Conservation (phyloP, 1,140 invertebrate genomes). For the Eriosoma lanigerum region DNA sequence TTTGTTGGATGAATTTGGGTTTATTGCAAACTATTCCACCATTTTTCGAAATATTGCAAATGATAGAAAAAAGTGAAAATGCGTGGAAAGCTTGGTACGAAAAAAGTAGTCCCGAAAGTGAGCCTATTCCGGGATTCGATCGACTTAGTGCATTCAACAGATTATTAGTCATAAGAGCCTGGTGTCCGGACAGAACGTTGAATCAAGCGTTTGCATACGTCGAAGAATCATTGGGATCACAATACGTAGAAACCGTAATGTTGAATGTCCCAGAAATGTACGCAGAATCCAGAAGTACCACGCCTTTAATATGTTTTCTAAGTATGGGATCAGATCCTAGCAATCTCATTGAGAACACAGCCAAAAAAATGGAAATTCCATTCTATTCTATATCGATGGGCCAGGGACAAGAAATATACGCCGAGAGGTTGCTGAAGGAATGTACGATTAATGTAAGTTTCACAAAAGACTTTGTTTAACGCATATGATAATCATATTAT, state of each 20-base stretch:
- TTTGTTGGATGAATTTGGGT: constrained; percentile 95
- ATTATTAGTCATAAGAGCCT: constrained; percentile 84
- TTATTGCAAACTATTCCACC: constrained; percentile 85
- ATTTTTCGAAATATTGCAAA: constrained; percentile 78
- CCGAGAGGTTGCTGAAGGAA: constrained; percentile 77
- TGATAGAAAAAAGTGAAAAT: constrained; percentile 76
- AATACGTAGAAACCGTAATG: constrained; percentile 89
- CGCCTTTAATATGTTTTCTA: constrained; percentile 88
- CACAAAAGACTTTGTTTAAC: not conserved
- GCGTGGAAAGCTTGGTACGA: constrained; percentile 95
- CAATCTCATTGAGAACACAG: constrained; percentile 81
- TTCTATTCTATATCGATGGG: constrained; percentile 90
- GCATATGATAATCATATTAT: too few species aligned
- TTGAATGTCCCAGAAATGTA: constrained; percentile 88
- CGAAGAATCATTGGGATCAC: constrained; percentile 77
- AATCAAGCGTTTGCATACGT: constrained; percentile 15
- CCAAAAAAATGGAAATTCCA: constrained; percentile 80
- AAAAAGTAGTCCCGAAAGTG: constrained; percentile 88
- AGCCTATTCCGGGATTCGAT: constrained; percentile 87
- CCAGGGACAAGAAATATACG: constrained; percentile 93
- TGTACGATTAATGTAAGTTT: constrained; percentile 70
- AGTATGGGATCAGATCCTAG: constrained; percentile 96
- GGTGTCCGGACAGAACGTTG: constrained; percentile 88
- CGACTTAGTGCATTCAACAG: constrained; percentile 88
- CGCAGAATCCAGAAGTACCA: constrained; percentile 84